Evolutionary conservation across 30 jellyfish, hydroid and myxozoan genomes (phyloP), one percentile per base, ranked within the genome.

Genomic region (Chrysaora quinquecirrha): DNA sequence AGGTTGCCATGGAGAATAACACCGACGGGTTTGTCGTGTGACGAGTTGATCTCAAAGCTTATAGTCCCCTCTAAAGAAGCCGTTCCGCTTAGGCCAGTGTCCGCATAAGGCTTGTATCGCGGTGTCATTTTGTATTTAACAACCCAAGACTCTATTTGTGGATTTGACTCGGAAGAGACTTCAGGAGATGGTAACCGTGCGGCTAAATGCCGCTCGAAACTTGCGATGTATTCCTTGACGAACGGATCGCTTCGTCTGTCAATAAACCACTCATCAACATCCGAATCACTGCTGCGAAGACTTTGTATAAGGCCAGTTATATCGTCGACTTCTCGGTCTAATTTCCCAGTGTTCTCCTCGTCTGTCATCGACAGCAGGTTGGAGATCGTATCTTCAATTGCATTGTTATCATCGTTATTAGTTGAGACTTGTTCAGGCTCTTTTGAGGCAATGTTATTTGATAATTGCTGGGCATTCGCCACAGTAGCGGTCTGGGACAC

Each of bases 241-340:
- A 71, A 75, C 0, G 86, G 87, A 60, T 86, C 96, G 23, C 74
- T 76, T 65, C 67, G 60, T 28, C 96, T 64, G 20, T 68, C 75
- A 20, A 63, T 50, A 28, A 86, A 86, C 96, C 96, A 86, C 27
- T 77, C 89, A 27, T 63, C 82, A 16, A 75, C 52, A 64, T 86
- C 96, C 20, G 29, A 29, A 31, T 78, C 89, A 16, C 31, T 30
- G n/a, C 38, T 76, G 9, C 89, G 63, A 32, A 78, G 65, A 16
- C 35, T 64, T 46, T 38, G 18, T 18, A 78, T 64, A 11, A 78
- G 58, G 33, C 12, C 60, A 1, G 62, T 34, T 12, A 70, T 16
- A 24, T 43, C 30, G 10, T 43, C 82, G 19, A 70, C 50, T 52
- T 70, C 82, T 10, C 22, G 19, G 20, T 43, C 68, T 19, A 28